phyloP scores from a whole-genome alignment of 2,113 vertebrate genomes.

The Ranitomeya imitator region DNA sequence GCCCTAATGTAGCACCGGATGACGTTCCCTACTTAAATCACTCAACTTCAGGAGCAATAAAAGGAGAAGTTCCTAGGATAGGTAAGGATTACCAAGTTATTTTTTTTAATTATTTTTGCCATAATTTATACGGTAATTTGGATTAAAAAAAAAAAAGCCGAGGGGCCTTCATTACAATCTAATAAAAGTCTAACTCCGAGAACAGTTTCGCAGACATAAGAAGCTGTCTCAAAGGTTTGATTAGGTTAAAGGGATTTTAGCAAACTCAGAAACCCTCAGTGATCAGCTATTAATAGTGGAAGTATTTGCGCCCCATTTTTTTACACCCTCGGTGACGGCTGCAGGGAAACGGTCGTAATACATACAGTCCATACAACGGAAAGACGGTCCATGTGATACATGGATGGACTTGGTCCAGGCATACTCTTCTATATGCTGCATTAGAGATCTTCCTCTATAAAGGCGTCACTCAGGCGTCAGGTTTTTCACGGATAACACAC shows the following conservation, averaged over 20 bases:
- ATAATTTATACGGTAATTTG: background rate
- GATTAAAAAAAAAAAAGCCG: background rate
- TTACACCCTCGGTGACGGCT: too few relatives aligned
- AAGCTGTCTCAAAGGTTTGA: background rate
- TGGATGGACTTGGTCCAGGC: background rate
- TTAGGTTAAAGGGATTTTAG: too few relatives aligned
- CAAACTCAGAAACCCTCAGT: too few relatives aligned
- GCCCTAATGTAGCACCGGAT: background rate
- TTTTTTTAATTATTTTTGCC: slow-evolving; percentile 3
- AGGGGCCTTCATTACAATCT: background rate
- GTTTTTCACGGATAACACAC: too few relatives aligned
- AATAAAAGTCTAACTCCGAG: background rate
- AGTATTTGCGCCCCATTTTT: too few relatives aligned
- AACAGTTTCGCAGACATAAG: background rate
- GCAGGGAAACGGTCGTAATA: too few relatives aligned
- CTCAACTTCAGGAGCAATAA: background rate
- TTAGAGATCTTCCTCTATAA: too few relatives aligned
- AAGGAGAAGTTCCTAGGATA: background rate
- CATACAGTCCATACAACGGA: too few relatives aligned
- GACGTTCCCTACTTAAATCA: background rate
- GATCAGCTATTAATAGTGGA: too few relatives aligned
- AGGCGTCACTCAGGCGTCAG: too few relatives aligned
- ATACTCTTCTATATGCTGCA: background rate
- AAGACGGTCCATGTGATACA: background rate
- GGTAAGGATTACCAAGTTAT: background rate